Evolutionary conservation across 2,888 invertebrate genomes (phyloP).

Genomic region (Lingula anatina): DNA sequence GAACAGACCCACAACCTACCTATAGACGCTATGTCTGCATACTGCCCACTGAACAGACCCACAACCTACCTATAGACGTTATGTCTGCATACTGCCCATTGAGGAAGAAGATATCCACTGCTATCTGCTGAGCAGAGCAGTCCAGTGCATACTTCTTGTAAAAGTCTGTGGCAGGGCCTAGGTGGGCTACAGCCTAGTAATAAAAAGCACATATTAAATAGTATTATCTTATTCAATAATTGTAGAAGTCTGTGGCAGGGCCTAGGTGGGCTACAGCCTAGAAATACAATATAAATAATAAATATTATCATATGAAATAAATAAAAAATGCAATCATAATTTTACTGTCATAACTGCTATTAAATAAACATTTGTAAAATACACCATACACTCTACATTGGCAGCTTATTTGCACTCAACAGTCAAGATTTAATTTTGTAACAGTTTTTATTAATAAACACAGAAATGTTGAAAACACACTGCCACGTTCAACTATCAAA

Average conservation of each 20-base stretch:
- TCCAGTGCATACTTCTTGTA: constrained; percentile 93
- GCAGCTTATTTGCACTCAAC: no score
- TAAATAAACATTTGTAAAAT: no score
- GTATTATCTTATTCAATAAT: constrained; percentile 47
- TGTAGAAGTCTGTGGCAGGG: constrained; percentile 97
- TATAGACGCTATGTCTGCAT: neutral
- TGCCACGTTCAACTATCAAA: no score
- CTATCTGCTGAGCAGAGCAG: constrained; percentile 92
- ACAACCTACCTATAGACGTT: constrained; percentile 77
- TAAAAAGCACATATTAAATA: neutral
- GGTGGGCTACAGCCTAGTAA: constrained; percentile 66
- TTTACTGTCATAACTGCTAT: no score
- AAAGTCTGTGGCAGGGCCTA: constrained; percentile 95
- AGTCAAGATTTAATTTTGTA: no score
- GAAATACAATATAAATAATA: neutral
- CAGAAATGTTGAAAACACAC: neutral
- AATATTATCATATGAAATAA: neutral
- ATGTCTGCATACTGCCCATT: constrained; percentile 91
- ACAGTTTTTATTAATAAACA: no score
- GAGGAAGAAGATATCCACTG: constrained; percentile 90
- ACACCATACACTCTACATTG: no score
- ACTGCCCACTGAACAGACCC: neutral
- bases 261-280: constrained; percentile 75
- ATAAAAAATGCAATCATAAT: no score
- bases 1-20: no score